phyloP scores from a whole-genome alignment of 2,888 invertebrate species.

The Papilio protenor region DNA sequence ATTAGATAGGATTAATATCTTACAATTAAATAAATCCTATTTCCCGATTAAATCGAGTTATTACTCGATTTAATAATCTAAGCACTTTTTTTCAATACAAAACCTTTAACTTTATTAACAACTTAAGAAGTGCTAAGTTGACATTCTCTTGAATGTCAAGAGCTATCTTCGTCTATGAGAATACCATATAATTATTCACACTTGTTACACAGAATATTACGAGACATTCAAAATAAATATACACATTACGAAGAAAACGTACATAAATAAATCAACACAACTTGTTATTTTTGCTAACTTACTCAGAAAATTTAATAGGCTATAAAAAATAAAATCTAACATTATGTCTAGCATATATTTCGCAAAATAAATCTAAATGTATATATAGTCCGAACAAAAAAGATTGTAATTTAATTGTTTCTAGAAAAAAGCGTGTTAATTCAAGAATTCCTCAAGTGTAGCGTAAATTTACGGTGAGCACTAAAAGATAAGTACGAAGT shows the following conservation, averaged over 20 bases:
- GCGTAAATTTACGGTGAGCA: conserved; percentile 22
- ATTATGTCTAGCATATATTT: too few relatives aligned
- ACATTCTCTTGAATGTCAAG: conserved; percentile 5
- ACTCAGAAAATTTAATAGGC: background rate
- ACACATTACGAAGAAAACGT: background rate
- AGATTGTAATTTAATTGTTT: conserved; percentile 8
- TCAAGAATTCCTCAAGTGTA: conserved; percentile 13
- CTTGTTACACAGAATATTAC: background rate
- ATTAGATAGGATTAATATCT: background rate
- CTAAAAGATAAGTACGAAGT: conserved; percentile 26
- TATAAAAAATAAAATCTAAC: too few relatives aligned
- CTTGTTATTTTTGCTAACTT: background rate
- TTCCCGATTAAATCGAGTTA: too few relatives aligned
- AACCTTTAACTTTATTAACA: background rate
- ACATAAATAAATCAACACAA: background rate
- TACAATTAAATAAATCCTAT: background rate
- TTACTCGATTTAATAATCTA: too few relatives aligned
- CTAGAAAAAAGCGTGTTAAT: conserved; percentile 26
- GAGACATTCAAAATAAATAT: background rate
- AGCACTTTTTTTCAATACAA: background rate
- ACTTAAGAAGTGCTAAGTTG: conserved; percentile 2
- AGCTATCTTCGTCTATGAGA: background rate
- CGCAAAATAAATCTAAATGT: background rate
- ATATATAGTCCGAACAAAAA: conserved; percentile 1
- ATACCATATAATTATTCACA: background rate